These are phyloP conservation scores for Zaprionus obscuricornis DNA, from an alignment of 2,888 invertebrate species.

Conservation along the genomic window DNA sequence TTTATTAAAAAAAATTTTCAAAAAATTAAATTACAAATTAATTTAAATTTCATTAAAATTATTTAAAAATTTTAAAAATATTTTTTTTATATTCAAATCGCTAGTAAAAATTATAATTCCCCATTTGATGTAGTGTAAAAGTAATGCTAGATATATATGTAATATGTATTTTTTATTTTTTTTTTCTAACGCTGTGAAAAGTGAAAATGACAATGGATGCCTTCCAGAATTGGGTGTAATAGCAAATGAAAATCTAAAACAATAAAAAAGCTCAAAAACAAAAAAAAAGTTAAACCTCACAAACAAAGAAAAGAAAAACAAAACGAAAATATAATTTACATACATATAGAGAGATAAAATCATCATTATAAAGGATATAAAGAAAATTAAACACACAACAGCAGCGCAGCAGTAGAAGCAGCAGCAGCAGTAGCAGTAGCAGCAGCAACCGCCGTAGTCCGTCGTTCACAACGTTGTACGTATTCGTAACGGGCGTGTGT, in stretches of 20 bases:
- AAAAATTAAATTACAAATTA: too few relatives aligned
- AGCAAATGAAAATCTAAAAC: constrained; percentile 35
- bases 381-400: constrained; percentile 14
- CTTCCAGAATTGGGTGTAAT: too few relatives aligned
- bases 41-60: too few relatives aligned
- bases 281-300: constrained; percentile 24
- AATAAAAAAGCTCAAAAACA: constrained; percentile 44
- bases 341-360: constrained; percentile 8
- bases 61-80: not conserved
- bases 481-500: constrained; percentile 56
- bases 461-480: constrained; percentile 49
- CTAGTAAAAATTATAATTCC: constrained; percentile 1
- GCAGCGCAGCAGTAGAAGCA: constrained; percentile 23
- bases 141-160: constrained; percentile 59
- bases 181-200: constrained; percentile 33
- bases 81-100: not conserved
- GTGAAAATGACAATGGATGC: constrained; percentile 69
- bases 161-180: too few relatives aligned
- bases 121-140: not conserved
- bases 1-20: too few relatives aligned
- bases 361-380: not conserved
- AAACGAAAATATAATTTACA: constrained; percentile 15
- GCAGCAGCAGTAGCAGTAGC: constrained; percentile 27
- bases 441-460: constrained; percentile 27
- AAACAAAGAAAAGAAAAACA: constrained; percentile 24